Conservation (phyloP, 2,797 vertebrate species). For the Pangasius krempfi region DNA sequence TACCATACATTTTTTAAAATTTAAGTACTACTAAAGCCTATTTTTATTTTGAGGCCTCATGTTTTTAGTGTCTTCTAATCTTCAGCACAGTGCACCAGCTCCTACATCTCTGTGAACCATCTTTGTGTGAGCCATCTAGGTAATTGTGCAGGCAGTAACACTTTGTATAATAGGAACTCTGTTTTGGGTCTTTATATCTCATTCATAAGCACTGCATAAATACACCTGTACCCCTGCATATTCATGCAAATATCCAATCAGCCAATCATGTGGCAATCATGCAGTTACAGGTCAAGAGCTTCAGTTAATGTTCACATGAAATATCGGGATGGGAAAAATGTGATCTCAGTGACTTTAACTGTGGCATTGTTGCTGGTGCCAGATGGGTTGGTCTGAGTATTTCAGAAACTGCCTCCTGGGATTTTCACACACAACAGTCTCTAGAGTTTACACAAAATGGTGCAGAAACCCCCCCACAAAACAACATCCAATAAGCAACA, state of each 20-base stretch:
- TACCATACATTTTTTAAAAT: neutral
- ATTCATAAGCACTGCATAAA: neutral
- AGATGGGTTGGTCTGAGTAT: neutral
- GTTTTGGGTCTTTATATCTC: neutral
- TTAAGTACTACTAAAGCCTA: neutral
- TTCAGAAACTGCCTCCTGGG: neutral
- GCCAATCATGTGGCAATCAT: neutral
- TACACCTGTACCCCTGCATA: neutral
- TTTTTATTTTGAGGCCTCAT: neutral
- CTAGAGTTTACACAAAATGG: neutral
- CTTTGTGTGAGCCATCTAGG: neutral
- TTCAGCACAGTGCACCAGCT: neutral
- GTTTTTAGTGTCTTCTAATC: neutral
- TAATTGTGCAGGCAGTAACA: neutral
- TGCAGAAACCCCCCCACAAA: neutral
- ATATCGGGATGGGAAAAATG: neutral
- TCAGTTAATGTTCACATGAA: slow-evolving; percentile 5
- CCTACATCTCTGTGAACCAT: neutral
- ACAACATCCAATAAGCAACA: neutral
- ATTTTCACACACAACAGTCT: neutral
- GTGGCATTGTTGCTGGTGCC: neutral
- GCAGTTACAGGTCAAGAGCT: neutral
- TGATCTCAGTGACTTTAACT: neutral
- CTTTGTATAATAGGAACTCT: neutral
- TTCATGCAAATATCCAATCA: slow-evolving; percentile 5